phyloP scores from a whole-genome alignment of 2,888 invertebrate species.

The Busseola fusca region DNA sequence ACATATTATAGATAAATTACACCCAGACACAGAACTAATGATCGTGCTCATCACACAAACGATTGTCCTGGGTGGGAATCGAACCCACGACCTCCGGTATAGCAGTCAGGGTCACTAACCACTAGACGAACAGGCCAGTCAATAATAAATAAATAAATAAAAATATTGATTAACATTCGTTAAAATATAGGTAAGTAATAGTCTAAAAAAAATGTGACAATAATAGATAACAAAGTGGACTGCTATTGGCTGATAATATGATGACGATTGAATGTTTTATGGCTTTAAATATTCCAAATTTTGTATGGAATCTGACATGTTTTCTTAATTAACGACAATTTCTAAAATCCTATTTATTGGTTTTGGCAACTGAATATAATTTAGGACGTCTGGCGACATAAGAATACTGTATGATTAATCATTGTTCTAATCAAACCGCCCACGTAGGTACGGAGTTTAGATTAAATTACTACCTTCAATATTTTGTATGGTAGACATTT shows the following conservation, averaged over 20 bases:
- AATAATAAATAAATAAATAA: too few species aligned
- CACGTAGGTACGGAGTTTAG: constrained; percentile 12
- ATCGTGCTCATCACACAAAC: too few species aligned
- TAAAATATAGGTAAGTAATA: background rate
- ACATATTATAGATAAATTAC: too few species aligned
- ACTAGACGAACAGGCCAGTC: too few species aligned
- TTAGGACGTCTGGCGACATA: background rate
- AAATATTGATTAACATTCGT: background rate
- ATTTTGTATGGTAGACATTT: background rate
- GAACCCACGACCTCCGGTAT: too few species aligned
- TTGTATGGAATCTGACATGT: background rate
- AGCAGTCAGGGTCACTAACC: too few species aligned
- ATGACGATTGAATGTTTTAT: background rate
- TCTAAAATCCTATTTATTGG: constrained; percentile 8
- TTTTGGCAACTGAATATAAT: constrained; percentile 21
- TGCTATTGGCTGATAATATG: too few species aligned
- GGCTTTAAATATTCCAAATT: constrained; percentile 3
- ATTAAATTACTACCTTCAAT: constrained; percentile 10
- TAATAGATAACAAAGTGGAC: too few species aligned
- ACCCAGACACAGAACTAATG: too few species aligned
- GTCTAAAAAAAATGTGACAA: background rate
- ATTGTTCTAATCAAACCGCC: constrained; percentile 1
- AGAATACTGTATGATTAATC: constrained; percentile 16
- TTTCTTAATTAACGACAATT: background rate
- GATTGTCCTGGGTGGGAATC: too few species aligned